A percentile compares a stretch with the other conserved stretches of the same genome.
Conservation (phyloP, 2,113 vertebrate species). For the Gorsachius goisagi region DNA sequence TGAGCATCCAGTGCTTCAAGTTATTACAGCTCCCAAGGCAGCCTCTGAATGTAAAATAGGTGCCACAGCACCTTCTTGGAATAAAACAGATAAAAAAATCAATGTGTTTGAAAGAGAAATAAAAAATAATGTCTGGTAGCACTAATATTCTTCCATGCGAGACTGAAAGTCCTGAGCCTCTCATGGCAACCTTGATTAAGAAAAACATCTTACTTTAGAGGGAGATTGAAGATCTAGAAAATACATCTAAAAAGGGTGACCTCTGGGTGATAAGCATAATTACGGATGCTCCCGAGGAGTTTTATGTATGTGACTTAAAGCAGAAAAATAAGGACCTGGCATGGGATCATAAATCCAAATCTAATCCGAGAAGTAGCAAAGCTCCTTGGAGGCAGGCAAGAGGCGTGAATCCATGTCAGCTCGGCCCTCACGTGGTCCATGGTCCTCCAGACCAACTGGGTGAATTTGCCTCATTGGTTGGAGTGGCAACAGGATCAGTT, state of each 20-base stretch:
- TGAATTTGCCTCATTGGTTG: conserved; percentile 8
- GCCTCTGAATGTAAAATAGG: conserved; percentile 26
- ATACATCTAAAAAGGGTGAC: neutral
- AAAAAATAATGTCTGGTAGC: neutral
- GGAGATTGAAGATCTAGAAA: neutral
- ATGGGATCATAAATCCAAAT: neutral
- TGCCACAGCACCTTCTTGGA: neutral
- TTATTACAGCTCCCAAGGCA: neutral
- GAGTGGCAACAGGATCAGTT: conserved; percentile 42
- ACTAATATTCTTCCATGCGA: neutral
- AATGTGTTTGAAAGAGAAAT: conserved; percentile 39
- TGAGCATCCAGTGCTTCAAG: neutral
- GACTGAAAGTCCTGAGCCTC: neutral
- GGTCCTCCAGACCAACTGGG: neutral
- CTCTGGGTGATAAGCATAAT: neutral
- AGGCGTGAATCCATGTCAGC: neutral
- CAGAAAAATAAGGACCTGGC: neutral
- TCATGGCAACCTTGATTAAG: neutral
- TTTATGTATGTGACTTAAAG: neutral
- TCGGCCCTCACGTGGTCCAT: neutral
- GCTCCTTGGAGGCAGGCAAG: neutral
- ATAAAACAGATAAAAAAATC: conserved; percentile 30
- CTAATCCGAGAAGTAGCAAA: neutral
- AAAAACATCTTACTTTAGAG: neutral
- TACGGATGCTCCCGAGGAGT: neutral